A percentile compares a stretch with the other conserved stretches of the same genome.
Conservation (phyloP, 2,888 invertebrate genomes). For the Napeogenes inachia region DNA sequence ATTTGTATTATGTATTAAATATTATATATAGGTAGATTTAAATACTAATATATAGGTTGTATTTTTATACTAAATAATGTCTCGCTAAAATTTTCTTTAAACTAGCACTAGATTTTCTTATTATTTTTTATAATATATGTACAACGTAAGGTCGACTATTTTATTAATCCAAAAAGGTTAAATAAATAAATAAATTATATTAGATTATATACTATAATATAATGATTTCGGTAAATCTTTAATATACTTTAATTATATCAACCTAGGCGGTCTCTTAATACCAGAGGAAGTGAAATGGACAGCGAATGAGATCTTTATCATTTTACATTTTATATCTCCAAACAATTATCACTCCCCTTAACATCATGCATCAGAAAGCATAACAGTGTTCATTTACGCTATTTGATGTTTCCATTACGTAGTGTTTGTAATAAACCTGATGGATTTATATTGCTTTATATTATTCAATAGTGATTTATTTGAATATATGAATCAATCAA, state of each 20-base stretch:
- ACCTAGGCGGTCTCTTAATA: neutral
- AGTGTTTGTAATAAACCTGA: neutral
- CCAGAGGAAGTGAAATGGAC: slow-evolving; percentile 1
- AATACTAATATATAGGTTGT: too few species aligned
- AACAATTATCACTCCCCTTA: slow-evolving; percentile 28
- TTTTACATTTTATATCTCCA: slow-evolving; percentile 16
- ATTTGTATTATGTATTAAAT: too few species aligned
- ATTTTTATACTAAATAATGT: too few species aligned
- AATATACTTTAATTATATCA: neutral
- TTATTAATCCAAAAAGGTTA: too few species aligned
- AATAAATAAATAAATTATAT: too few species aligned
- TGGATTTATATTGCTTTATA: neutral
- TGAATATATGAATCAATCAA: too few species aligned
- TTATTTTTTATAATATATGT: too few species aligned
- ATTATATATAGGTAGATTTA: too few species aligned
- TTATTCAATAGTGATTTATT: neutral
- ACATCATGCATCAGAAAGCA: slow-evolving; percentile 28
- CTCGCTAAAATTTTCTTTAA: too few species aligned
- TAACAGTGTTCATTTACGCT: slow-evolving; percentile 27
- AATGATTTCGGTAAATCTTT: neutral
- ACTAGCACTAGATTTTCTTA: too few species aligned
- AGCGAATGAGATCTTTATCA: slow-evolving; percentile 3
- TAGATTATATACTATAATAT: neutral
- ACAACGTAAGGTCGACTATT: too few species aligned
- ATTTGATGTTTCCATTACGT: slow-evolving; percentile 23